A percentile compares a stretch with the other conserved stretches of the same genome.
Conservation (phyloP, 1,140 invertebrate species). For the Drosophila chauvacae region DNA sequence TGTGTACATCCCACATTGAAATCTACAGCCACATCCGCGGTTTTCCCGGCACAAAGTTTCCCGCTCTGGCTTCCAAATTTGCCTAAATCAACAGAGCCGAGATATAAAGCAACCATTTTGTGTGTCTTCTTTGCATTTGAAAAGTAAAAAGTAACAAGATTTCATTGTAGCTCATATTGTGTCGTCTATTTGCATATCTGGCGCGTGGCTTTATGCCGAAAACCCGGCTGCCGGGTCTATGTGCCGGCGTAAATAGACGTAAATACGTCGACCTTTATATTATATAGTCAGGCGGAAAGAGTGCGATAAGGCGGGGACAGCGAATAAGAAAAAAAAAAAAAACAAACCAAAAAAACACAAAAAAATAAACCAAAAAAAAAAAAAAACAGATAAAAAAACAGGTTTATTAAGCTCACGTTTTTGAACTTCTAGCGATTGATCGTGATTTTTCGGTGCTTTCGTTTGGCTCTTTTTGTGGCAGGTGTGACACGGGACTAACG, state of each 20-base stretch:
- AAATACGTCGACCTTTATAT: slow-evolving; percentile 17
- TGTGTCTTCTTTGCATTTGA: slow-evolving; percentile 50
- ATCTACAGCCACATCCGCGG: slow-evolving; percentile 48
- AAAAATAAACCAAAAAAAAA: slow-evolving; percentile 3
- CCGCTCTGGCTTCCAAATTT: slow-evolving; percentile 51
- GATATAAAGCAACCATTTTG: slow-evolving; percentile 51
- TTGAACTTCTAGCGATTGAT: slow-evolving; percentile 41
- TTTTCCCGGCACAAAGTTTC: slow-evolving; percentile 42
- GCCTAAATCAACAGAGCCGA: slow-evolving; percentile 73
- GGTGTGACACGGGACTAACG: background rate
- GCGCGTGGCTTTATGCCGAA: slow-evolving; percentile 56
- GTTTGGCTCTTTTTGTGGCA: slow-evolving; percentile 1
- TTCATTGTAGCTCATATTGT: slow-evolving; percentile 48
- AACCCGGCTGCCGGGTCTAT: background rate
- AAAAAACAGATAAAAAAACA: slow-evolving; percentile 5
- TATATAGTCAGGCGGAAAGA: slow-evolving; percentile 24
- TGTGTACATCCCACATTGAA: slow-evolving; percentile 4
- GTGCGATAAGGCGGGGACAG: background rate
- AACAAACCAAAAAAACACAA: background rate
- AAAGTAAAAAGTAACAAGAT: slow-evolving; percentile 54
- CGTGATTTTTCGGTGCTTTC: slow-evolving; percentile 9
- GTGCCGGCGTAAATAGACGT: slow-evolving; percentile 13
- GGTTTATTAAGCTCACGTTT: slow-evolving; percentile 50
- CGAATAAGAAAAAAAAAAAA: background rate
- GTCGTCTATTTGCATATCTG: slow-evolving; percentile 67